Percentiles rank a stretch among this genome's conserved stretches.
Conservation (phyloP, 2,113 vertebrate genomes). For the Petroica traversi region DNA sequence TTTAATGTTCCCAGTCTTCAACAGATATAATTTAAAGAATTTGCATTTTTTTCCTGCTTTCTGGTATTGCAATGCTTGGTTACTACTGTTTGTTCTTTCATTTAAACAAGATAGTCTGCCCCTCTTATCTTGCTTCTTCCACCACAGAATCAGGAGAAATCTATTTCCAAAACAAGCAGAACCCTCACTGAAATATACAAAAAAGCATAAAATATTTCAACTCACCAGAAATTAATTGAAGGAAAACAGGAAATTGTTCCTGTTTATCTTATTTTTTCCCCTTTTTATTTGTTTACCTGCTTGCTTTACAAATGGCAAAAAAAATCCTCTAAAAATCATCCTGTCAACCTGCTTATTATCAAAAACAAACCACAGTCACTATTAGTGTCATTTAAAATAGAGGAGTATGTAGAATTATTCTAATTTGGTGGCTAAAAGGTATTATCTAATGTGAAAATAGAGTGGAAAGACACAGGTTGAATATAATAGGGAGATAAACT, state of each 20-base stretch:
- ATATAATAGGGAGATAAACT: neutral
- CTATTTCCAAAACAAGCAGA: neutral
- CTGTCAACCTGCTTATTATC: conserved; percentile 22
- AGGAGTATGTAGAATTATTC: neutral
- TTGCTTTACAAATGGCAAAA: conserved; percentile 10
- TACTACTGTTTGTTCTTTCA: neutral
- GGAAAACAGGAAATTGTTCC: neutral
- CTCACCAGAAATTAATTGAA: conserved; percentile 18
- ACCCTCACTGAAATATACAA: neutral
- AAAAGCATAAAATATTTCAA: neutral
- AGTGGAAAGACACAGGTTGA: neutral
- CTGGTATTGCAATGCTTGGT: neutral
- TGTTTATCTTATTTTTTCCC: neutral
- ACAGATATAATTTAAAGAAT: neutral
- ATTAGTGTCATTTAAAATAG: conserved; percentile 1
- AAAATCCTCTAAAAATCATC: conserved; percentile 11
- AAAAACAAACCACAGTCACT: conserved; percentile 15
- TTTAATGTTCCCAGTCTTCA: accelerated
- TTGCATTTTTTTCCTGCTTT: neutral
- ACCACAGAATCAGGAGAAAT: neutral
- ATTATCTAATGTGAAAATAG: neutral
- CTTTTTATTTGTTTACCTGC: conserved; percentile 24
- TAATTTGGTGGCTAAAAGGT: neutral
- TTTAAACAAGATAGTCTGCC: neutral
- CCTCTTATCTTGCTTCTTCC: neutral